These are phyloP conservation scores for Brienomyrus brachyistius DNA, from an alignment of 2,113 vertebrate genomes.

Conservation along the genomic window DNA sequence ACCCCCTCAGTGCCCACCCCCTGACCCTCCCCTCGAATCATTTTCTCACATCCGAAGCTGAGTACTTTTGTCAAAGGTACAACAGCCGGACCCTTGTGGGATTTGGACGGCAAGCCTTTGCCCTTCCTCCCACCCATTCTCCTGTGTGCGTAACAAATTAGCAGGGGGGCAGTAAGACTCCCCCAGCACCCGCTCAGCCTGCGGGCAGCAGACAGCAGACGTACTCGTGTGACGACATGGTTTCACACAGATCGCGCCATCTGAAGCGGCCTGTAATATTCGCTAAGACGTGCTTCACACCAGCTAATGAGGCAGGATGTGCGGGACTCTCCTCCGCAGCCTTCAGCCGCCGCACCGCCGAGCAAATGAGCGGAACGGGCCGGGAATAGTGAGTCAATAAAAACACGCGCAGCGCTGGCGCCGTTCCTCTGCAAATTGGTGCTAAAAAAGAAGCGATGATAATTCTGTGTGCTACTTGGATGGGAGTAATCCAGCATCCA, in stretches of 20 bases:
- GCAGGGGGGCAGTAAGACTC: not conserved
- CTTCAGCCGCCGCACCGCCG: slow-evolving; percentile 39
- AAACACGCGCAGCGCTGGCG: slow-evolving; percentile 34
- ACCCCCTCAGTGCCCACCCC: not conserved
- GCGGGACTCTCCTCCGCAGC: slow-evolving; percentile 47
- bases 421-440: slow-evolving; percentile 21
- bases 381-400: slow-evolving; percentile 27
- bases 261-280: slow-evolving; percentile 50
- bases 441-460: not conserved
- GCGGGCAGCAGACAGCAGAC: not conserved
- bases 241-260: slow-evolving; percentile 46
- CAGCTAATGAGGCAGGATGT: slow-evolving; percentile 50
- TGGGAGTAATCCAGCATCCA: slow-evolving; percentile 14
- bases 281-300: slow-evolving; percentile 33
- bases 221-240: not conserved
- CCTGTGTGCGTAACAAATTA: not conserved
- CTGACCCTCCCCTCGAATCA: not conserved
- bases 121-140: not conserved
- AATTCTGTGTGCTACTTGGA: slow-evolving; percentile 15
- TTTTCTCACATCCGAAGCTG: not conserved
- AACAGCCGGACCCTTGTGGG: not conserved
- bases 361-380: slow-evolving; percentile 36
- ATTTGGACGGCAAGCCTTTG: not conserved
- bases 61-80: not conserved
- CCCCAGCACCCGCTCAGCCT: not conserved